Evolutionary conservation across 2,797 vertebrate species (phyloP).

Genomic region (Sebastes diploproa): DNA sequence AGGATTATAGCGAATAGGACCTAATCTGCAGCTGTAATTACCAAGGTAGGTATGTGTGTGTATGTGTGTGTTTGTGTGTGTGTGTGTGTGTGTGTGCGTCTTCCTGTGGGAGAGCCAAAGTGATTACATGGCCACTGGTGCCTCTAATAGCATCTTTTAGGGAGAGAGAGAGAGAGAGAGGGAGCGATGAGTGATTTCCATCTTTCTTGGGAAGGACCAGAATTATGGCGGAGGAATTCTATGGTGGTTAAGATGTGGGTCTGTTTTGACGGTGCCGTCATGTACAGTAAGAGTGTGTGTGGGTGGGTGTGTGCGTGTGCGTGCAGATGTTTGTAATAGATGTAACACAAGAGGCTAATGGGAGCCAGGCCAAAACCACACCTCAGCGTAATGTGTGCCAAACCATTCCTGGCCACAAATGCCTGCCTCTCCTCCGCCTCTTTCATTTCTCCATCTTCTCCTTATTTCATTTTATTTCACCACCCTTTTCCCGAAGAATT

Average conservation of each 20-base stretch:
- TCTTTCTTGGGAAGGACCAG: slow-evolving; percentile 56
- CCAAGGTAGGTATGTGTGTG: slow-evolving; percentile 43
- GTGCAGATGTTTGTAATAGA: slow-evolving; percentile 62
- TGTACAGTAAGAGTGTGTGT: slow-evolving; percentile 28
- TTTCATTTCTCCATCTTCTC: slow-evolving; percentile 29
- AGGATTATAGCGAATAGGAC: slow-evolving; percentile 55
- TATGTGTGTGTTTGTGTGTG: slow-evolving; percentile 1
- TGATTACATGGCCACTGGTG: slow-evolving; percentile 84
- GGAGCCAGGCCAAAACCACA: slow-evolving; percentile 69
- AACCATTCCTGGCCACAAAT: slow-evolving; percentile 60
- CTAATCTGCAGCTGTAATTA: slow-evolving; percentile 74
- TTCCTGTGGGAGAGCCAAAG: slow-evolving; percentile 74
- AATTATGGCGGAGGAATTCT: slow-evolving; percentile 58
- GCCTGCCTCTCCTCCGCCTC: slow-evolving; percentile 23
- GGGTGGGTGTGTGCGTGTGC: slow-evolving; percentile 13
- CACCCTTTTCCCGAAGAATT: not conserved
- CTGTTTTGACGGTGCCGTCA: slow-evolving; percentile 55
- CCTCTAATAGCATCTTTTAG: slow-evolving; percentile 82
- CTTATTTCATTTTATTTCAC: slow-evolving; percentile 13
- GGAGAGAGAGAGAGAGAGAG: slow-evolving; percentile 6
- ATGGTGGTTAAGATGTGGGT: slow-evolving; percentile 58
- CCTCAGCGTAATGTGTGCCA: slow-evolving; percentile 59
- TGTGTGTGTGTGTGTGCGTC: not conserved
- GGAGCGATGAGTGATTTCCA: slow-evolving; percentile 63
- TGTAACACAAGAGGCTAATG: slow-evolving; percentile 70